phyloP scores from a whole-genome alignment of 2,797 vertebrate species.

The Rhabdophis nuchalis region DNA sequence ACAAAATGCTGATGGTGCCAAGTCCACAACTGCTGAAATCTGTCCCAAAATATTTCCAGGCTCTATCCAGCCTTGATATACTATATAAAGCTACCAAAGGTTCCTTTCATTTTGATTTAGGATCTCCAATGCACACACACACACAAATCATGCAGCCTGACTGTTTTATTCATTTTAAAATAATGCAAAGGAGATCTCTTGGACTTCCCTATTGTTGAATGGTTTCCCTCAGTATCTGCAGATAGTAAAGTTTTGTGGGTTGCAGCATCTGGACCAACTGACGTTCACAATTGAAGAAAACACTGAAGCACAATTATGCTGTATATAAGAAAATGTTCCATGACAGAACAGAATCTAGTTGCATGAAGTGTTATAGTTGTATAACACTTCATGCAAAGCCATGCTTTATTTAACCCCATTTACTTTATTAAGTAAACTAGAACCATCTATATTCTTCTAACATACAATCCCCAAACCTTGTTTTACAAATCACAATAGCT shows the following conservation, averaged over 20 bases:
- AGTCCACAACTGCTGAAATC: not conserved
- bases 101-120: not conserved
- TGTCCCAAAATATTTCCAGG: not conserved
- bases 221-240: not conserved
- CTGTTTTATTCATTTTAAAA: not conserved
- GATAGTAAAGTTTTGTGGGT: not conserved
- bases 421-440: not conserved
- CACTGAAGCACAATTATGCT: not conserved
- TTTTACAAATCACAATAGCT: not conserved
- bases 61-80: not conserved
- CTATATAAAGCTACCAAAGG: not conserved
- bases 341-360: not conserved
- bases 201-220: not conserved
- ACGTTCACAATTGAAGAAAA: not conserved
- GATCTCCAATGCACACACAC: not conserved
- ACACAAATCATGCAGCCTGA: not conserved
- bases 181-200: not conserved
- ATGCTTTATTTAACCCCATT: not conserved
- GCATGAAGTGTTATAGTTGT: not conserved
- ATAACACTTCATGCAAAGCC: not conserved
- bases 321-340: not conserved
- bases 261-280: not conserved
- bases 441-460: not conserved
- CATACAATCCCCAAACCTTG: not conserved
- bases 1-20: not conserved